Percentiles rank a stretch among this genome's conserved stretches.
phyloP scores from a whole-genome alignment of 2,113 vertebrate species.

The Xenopus tropicalis region UCB_Xtro_10.0 CM004446.2:140785001-140785500 shows the following conservation, averaged over 20 bases:
- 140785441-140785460: constrained; percentile 77
- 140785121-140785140: constrained; percentile 19
- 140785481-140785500: constrained; percentile 77
- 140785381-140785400: constrained; percentile 87
- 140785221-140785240: constrained; percentile 74
- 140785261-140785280: constrained; percentile 76
- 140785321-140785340: constrained; percentile 74
- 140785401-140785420: constrained; percentile 92
- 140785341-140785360: constrained; percentile 79
- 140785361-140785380: constrained; percentile 94
- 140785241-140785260: constrained; percentile 63
- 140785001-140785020: not conserved
- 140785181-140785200: constrained; percentile 47
- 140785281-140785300: constrained; percentile 82
- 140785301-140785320: constrained; percentile 71
- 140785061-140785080: not conserved
- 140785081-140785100: constrained; percentile 12
- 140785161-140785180: constrained; percentile 44
- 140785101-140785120: not conserved
- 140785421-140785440: constrained; percentile 94
- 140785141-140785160: constrained; percentile 47
- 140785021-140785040: not conserved
- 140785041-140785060: not conserved
- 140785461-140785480: constrained; percentile 62
- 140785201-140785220: constrained; percentile 53